Base-by-base conservation (phyloP, 2,797 vertebrate genomes). In the Coregonus suidteri region DNA sequence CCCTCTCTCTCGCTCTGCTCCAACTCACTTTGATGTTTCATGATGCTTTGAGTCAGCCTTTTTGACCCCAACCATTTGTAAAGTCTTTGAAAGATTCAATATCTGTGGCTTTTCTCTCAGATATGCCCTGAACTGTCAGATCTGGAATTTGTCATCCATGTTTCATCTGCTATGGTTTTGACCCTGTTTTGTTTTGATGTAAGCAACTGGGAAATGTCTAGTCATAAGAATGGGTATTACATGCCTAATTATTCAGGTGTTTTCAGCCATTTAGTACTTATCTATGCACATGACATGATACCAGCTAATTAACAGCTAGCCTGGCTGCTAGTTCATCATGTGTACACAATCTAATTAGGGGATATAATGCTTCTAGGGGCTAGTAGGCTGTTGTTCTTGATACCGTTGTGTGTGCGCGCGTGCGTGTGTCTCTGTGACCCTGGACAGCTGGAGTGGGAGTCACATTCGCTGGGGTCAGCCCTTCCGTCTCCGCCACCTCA, bases 381-480 rank as follows among this genome's bases (percentile, higher is more conserved):
- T 41, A 1, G 41, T 37, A 37, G 35, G 30, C 70, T 80, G 68
- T 69, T 56, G 77, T 80, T 66, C 70, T 20, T 51, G 15, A 35
- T 71, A 54, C 30, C 11, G n/a, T 13, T 56, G 4, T 73, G 30
- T 62, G 41, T 41, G 41, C 31, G 1, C 16, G 2, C 3, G 4
- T 47, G n/a, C 51, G 37, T 37, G 18, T 20, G 18, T 64, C 18
- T 70, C n/a, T 72, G 51, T 73, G 34, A 51, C 79, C 53, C 56
- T 84, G 82, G 77, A 56, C 87, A 99, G 98, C 84, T 99, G 98
- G 98, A 98, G 98, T 41, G 97, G 98, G 84, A 99, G 97, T 88
- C 96, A 99, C 89, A 94, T 99, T 82, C 96, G 96, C 77, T 99
- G 98, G 98, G 97, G 97, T 52, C 98, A 99, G 77, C 91, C 96